Evolutionary conservation across 2,113 vertebrate genomes (phyloP).

Genomic region (Apistogramma diplotaenia): DNA sequence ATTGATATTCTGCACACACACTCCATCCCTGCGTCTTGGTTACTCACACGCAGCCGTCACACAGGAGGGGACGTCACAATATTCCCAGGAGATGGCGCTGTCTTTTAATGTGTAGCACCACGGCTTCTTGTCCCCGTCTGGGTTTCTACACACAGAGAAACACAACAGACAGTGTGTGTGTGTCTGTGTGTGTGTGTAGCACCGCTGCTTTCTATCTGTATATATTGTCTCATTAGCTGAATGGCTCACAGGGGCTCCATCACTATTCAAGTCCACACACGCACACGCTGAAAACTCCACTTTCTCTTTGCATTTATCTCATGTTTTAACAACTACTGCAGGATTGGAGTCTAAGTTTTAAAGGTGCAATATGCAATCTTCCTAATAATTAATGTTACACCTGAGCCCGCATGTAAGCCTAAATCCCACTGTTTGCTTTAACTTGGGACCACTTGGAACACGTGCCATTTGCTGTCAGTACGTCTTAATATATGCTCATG

Average conservation of each 20-base stretch:
- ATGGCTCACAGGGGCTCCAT: background rate
- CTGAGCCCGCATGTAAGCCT: background rate
- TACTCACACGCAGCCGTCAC: slow-evolving; percentile 65
- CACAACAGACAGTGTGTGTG: slow-evolving; percentile 53
- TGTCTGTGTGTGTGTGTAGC: background rate
- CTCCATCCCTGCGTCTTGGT: background rate
- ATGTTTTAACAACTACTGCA: background rate
- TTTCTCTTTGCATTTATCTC: background rate
- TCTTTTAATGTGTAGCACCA: slow-evolving; percentile 90
- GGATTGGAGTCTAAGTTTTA: background rate
- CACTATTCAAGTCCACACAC: background rate
- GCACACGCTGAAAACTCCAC: background rate
- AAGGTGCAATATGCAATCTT: background rate
- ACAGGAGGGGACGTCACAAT: slow-evolving; percentile 82
- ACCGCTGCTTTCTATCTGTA: background rate
- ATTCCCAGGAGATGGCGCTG: slow-evolving; percentile 86
- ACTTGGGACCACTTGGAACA: background rate
- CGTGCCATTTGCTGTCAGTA: background rate
- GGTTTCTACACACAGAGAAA: slow-evolving; percentile 81
- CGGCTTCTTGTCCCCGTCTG: slow-evolving; percentile 84
- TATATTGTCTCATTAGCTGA: background rate
- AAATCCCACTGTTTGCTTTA: background rate
- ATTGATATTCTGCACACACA: background rate
- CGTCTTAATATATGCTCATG: background rate
- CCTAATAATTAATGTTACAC: background rate